Conservation (phyloP, 2,888 invertebrate genomes). For the Tiphia femorata region DNA sequence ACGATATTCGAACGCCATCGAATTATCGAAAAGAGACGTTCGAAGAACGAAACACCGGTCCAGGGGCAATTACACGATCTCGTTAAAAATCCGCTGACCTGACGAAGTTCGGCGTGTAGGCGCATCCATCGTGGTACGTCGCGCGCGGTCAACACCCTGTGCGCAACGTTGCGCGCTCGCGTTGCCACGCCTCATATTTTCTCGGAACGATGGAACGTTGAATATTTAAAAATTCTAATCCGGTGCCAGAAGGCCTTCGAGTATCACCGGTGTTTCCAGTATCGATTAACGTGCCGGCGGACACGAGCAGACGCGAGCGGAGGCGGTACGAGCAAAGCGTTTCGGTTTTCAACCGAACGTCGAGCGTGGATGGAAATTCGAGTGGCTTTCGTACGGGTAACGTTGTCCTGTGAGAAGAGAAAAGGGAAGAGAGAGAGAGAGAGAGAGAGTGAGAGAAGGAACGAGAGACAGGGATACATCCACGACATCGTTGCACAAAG, state of each 20-base stretch:
- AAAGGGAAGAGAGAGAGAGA: background rate
- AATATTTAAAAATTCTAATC: conserved; percentile 49
- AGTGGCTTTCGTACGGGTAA: conserved; percentile 25
- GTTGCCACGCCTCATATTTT: conserved; percentile 13
- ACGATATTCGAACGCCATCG: too few species aligned
- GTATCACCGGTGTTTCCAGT: conserved; percentile 28
- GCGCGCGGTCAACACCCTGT: too few species aligned
- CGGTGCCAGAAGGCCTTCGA: conserved; percentile 15
- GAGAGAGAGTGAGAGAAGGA: too few species aligned
- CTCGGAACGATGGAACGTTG: conserved; percentile 30
- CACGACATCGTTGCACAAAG: too few species aligned
- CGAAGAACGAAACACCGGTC: too few species aligned
- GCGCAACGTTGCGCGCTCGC: too few species aligned
- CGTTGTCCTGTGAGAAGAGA: background rate
- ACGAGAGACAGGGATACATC: too few species aligned
- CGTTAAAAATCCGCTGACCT: too few species aligned
- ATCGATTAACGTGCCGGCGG: conserved; percentile 23
- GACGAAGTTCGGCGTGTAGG: too few species aligned
- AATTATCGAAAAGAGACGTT: too few species aligned
- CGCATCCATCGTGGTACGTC: too few species aligned
- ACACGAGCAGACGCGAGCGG: conserved; percentile 5
- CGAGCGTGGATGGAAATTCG: conserved; percentile 39
- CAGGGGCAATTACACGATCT: too few species aligned
- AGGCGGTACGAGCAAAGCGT: conserved; percentile 8
- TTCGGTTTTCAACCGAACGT: conserved; percentile 37